These are phyloP conservation scores for Physocephala rufipes DNA, from an alignment of 2,888 invertebrate species.

Conservation along the genomic window DNA sequence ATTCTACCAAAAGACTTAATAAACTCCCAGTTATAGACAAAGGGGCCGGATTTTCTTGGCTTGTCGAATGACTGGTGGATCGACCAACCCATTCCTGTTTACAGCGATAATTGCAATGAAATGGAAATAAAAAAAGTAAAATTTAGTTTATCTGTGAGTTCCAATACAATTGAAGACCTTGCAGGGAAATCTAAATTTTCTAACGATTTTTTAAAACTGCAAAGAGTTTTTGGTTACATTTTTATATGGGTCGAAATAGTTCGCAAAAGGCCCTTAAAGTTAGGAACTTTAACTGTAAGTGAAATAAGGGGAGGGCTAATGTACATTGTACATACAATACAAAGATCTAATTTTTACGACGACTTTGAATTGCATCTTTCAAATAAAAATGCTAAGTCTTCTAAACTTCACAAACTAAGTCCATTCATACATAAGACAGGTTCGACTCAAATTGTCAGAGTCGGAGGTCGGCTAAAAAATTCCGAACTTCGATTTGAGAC, in stretches of 20 bases:
- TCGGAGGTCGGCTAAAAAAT: slow-evolving; percentile 50
- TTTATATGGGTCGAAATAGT: slow-evolving; percentile 12
- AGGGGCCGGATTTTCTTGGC: slow-evolving; percentile 33
- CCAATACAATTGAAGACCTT: not conserved
- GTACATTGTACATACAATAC: slow-evolving; percentile 22
- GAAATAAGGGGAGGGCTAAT: slow-evolving; percentile 11
- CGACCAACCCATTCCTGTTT: not conserved
- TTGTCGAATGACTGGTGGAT: slow-evolving; percentile 16
- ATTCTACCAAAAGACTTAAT: slow-evolving; percentile 29
- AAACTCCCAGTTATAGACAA: slow-evolving; percentile 21
- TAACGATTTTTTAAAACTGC: slow-evolving; percentile 28
- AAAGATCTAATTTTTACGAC: not conserved
- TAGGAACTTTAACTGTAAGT: not conserved
- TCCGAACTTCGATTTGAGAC: slow-evolving; percentile 39
- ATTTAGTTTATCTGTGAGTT: not conserved
- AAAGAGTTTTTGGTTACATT: slow-evolving; percentile 28
- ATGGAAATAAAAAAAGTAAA: not conserved
- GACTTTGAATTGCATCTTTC: not conserved
- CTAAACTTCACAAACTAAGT: slow-evolving; percentile 32
- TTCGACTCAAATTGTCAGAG: slow-evolving; percentile 43
- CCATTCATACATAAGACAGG: slow-evolving; percentile 42
- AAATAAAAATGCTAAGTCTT: not conserved
- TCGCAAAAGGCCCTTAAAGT: not conserved
- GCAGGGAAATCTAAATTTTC: not conserved
- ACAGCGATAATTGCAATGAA: not conserved